Conservation (phyloP, 2,888 invertebrate species). For the Tachystola acroxantha region DNA sequence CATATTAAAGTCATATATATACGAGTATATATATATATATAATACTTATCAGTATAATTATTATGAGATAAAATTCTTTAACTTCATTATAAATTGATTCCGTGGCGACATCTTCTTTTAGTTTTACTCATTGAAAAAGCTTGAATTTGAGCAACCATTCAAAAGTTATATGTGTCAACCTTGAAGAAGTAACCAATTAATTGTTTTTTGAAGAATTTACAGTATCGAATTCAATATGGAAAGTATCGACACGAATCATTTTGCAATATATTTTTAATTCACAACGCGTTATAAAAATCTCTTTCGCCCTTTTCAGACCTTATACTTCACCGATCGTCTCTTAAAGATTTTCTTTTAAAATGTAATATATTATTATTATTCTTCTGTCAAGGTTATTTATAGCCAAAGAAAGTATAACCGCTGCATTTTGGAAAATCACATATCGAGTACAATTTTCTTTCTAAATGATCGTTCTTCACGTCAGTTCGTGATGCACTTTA, state of each 20-base stretch:
- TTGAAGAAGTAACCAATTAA: too few relatives aligned
- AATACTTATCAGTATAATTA: conserved; percentile 31
- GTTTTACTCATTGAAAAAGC: neutral
- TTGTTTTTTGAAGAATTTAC: neutral
- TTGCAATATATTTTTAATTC: conserved; percentile 50
- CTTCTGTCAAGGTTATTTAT: conserved; percentile 1
- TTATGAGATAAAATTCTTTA: conserved; percentile 60
- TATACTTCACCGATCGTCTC: conserved; percentile 19
- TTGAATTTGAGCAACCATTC: conserved; percentile 3
- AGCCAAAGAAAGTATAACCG: conserved; percentile 30
- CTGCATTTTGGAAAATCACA: conserved; percentile 44
- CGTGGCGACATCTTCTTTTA: conserved; percentile 46
- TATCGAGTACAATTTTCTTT: conserved; percentile 45
- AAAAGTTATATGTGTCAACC: neutral
- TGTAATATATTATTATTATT: too few relatives aligned
- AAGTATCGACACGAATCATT: conserved; percentile 51
- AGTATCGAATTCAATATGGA: conserved; percentile 19
- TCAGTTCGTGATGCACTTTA: conserved; percentile 61
- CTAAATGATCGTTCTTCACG: conserved; percentile 46
- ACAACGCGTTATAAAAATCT: conserved; percentile 72
- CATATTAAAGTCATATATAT: conserved; percentile 52
- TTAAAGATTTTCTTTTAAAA: neutral
- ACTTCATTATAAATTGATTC: conserved; percentile 46
- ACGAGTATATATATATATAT: conserved; percentile 15
- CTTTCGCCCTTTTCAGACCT: conserved; percentile 45